Evolutionary conservation across 1,140 invertebrate species (phyloP).

Genomic region (Panagrolaimus sp.): DNA sequence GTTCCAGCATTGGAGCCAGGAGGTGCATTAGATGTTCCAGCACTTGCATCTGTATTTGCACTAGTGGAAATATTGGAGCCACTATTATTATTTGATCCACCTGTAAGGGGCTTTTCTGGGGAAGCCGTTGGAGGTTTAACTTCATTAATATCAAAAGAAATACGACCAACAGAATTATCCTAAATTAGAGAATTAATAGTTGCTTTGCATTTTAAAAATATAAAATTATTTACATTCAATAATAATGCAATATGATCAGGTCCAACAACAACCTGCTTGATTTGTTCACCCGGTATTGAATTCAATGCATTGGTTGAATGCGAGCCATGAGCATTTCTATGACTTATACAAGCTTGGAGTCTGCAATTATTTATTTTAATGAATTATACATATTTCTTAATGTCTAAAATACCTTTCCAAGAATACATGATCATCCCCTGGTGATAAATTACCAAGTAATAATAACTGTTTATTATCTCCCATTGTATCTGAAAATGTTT

Average conservation of each 20-base stretch:
- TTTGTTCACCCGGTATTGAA: conserved; percentile 28
- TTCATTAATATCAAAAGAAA: conserved; percentile 33
- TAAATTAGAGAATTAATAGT: conserved; percentile 19
- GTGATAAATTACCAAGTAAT: conserved; percentile 15
- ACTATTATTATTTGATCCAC: too few relatives aligned
- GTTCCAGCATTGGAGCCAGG: too few relatives aligned
- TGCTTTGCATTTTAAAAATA: conserved; percentile 4
- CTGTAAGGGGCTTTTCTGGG: not conserved
- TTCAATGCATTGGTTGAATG: conserved; percentile 22
- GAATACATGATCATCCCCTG: conserved; percentile 18
- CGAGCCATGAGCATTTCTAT: conserved; percentile 29
- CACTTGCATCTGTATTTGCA: not conserved
- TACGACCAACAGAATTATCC: conserved; percentile 36
- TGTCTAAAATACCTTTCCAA: conserved; percentile 11
- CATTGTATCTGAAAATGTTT: too few relatives aligned
- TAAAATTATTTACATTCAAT: conserved; percentile 27
- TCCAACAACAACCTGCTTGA: conserved; percentile 45
- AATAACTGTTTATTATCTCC: conserved; percentile 21
- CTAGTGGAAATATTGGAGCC: not conserved
- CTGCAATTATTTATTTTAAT: conserved; percentile 16
- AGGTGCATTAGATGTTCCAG: not conserved
- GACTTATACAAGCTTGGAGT: conserved; percentile 35
- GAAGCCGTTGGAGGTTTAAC: conserved; percentile 23
- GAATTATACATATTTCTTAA: not conserved
- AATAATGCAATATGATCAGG: conserved; percentile 43